A percentile compares a stretch with the other conserved stretches of the same genome.
phyloP scores from a whole-genome alignment of 2,113 vertebrate species.

The Sprattus sprattus region DNA sequence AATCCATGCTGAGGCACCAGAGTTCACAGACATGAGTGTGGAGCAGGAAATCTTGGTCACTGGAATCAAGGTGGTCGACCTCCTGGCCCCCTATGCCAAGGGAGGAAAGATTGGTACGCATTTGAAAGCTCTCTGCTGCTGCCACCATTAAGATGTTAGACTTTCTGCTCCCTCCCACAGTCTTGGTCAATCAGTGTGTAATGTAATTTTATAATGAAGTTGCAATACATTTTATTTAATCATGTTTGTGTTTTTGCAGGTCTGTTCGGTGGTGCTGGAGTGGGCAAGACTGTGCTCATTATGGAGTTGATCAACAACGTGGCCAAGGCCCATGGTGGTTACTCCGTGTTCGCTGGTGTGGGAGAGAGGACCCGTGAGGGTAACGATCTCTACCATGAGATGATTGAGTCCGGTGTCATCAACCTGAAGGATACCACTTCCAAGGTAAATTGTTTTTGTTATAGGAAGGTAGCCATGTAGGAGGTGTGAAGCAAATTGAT shows the following conservation, averaged over 20 bases:
- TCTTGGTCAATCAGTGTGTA: background rate
- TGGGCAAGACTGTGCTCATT: conserved; percentile 95
- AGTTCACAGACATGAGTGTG: conserved; percentile 96
- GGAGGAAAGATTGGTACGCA: conserved; percentile 94
- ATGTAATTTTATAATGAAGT: background rate
- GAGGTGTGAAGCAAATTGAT: background rate
- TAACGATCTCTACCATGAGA: conserved; percentile 97
- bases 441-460: conserved; percentile 73
- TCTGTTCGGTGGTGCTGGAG: conserved; percentile 93
- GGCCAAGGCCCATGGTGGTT: conserved; percentile 96
- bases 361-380: conserved; percentile 95
- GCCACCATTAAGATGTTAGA: background rate
- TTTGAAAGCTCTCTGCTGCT: background rate
- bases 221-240: too few species aligned
- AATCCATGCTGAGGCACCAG: conserved; percentile 96
- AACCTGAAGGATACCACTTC: conserved; percentile 96
- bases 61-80: conserved; percentile 96
- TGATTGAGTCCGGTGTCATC: conserved; percentile 99
- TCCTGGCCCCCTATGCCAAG: conserved; percentile 95
- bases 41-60: conserved; percentile 99
- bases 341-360: conserved; percentile 95
- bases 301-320: conserved; percentile 99
- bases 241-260: conserved; percentile 62
- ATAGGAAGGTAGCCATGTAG: too few species aligned
- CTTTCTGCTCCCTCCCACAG: too few species aligned